Percentiles rank a stretch among this genome's conserved stretches.
Evolutionary conservation across 2,113 vertebrate genomes (phyloP).

Genomic region (Camelus dromedarius): DNA sequence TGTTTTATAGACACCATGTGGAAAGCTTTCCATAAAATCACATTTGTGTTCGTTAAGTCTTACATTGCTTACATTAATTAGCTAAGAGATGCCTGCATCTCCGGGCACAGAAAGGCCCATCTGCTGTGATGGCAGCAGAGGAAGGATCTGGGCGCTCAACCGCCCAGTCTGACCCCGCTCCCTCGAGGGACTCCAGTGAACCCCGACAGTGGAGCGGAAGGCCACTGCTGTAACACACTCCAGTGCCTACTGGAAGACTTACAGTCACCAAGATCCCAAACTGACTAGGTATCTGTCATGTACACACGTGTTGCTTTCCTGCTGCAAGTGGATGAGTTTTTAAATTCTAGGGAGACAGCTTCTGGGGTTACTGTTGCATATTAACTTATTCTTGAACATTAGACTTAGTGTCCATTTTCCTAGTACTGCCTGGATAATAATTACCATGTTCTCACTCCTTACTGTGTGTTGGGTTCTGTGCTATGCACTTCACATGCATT

Average conservation of each 20-base stretch:
- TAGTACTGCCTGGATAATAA: background rate
- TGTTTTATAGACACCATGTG: background rate
- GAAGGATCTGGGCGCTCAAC: background rate
- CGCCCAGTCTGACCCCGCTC: background rate
- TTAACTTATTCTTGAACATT: background rate
- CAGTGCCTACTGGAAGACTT: background rate
- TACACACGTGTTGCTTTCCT: background rate
- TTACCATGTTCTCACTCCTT: background rate
- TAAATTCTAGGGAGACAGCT: background rate
- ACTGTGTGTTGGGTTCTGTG: background rate
- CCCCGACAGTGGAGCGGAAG: background rate
- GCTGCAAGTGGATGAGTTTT: background rate
- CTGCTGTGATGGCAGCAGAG: background rate
- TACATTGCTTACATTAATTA: background rate
- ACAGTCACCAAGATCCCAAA: background rate
- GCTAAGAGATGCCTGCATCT: background rate
- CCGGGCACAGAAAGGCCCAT: background rate
- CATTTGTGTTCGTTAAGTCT: background rate
- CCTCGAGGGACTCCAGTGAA: background rate
- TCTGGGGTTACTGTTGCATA: background rate
- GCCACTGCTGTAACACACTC: background rate
- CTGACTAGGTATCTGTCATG: fast-evolving
- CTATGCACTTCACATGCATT: background rate
- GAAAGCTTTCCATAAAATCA: background rate
- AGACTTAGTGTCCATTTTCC: background rate